Evolutionary conservation across 1,140 invertebrate genomes (phyloP).

Genomic region (Listronotus oregonensis): DNA sequence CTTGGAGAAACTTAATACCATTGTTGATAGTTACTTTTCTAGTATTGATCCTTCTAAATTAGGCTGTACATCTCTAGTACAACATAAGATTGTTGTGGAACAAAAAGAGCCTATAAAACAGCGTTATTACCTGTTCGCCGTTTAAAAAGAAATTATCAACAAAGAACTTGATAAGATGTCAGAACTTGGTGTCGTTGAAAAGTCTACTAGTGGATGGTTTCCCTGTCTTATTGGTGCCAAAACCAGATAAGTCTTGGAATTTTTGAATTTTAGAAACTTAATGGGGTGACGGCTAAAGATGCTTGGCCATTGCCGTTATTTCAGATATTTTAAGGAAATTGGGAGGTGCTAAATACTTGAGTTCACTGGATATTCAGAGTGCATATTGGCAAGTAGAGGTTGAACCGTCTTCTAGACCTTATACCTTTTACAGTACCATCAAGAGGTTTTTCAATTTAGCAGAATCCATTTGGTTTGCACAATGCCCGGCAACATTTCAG

Average conservation of each 20-base stretch:
- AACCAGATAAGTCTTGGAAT: too few species aligned
- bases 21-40: background rate
- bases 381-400: too few species aligned
- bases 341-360: background rate
- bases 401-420: too few species aligned
- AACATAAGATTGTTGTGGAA: constrained; percentile 1
- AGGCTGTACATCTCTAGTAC: background rate
- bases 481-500: constrained; percentile 17
- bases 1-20: background rate
- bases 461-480: background rate
- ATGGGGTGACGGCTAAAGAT: too few species aligned
- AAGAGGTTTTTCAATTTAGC: too few species aligned
- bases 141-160: constrained; percentile 36
- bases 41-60: background rate
- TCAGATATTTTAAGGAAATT: too few species aligned
- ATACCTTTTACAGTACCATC: too few species aligned
- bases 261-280: too few species aligned
- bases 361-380: too few species aligned
- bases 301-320: too few species aligned
- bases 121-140: constrained; percentile 42
- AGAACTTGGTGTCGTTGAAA: constrained; percentile 23
- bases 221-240: constrained; percentile 42
- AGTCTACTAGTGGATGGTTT: constrained; percentile 35
- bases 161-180: constrained; percentile 45
- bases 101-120: constrained; percentile 37